Evolutionary conservation across 2,113 vertebrate genomes (phyloP).

Genomic region (pig (Sus scrofa)): T2T-Sscrofa CM000817.6:126731501-126732000

Average conservation of each 20-base stretch:
- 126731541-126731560: not conserved
- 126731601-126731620: not conserved
- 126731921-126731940: not conserved
- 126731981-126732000: not conserved
- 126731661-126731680: not conserved
- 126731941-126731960: not conserved
- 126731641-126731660: not conserved
- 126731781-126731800: not conserved
- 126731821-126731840: not conserved
- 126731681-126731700: not conserved
- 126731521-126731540: not conserved
- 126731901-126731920: not conserved
- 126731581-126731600: not conserved
- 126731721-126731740: not conserved
- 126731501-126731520: not conserved
- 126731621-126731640: not conserved
- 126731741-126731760: not conserved
- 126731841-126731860: not conserved
- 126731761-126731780: not conserved
- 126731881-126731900: not conserved
- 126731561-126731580: not conserved
- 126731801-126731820: not conserved
- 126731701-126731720: not conserved
- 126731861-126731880: not conserved
- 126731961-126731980: not conserved